Evolutionary conservation across 2,888 invertebrate species (phyloP), one percentile per base, ranked within the genome.

Genomic region (Melanchra persicariae): DNA sequence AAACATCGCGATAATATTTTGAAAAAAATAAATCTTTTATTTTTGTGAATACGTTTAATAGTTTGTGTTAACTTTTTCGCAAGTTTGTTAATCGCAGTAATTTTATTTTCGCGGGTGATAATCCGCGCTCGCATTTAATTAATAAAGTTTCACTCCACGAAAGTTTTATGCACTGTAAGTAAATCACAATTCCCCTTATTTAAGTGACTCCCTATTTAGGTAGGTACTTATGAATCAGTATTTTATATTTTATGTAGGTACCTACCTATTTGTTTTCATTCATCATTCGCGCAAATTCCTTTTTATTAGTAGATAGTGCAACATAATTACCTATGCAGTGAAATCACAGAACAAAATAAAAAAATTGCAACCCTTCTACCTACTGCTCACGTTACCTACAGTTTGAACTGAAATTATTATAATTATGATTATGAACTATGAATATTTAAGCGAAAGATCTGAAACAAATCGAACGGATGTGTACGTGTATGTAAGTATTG

Each of bases 161-260:
- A 86, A 89, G 85, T 87, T 88, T 77, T 77, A 73, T 73, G 83
- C 74, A 70, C 37, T 57, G 90, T 90, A 83, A 89, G 90, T 90
- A 89, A 65, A 70, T 52, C 55, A 45, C 26, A 1, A 60, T 24
- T 59, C 12, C 19, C 19, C 15, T 37, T 15, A 57, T 22, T 8
- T 24, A 34, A 9, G 22, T 45, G 26, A 12, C 19, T 19, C 5
- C 26, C 19, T 43, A 19, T 8, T 45, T 43, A n/a, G n/a, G n/a
- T n/a, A n/a, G n/a, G n/a, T n/a, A 3, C 24, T 19, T 62, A 24
- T 43, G n/a, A 0, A 40, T 19, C 19, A 34, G 34, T 30, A 6
- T 30, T n/a, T n/a, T n/a, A n/a, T n/a, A n/a, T n/a, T n/a, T n/a
- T n/a, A n/a, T n/a, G n/a, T n/a, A n/a, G n/a, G n/a, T n/a, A n/a